Base-by-base conservation (phyloP, 2,888 invertebrate genomes). In the Drosophila tripunctata region DNA sequence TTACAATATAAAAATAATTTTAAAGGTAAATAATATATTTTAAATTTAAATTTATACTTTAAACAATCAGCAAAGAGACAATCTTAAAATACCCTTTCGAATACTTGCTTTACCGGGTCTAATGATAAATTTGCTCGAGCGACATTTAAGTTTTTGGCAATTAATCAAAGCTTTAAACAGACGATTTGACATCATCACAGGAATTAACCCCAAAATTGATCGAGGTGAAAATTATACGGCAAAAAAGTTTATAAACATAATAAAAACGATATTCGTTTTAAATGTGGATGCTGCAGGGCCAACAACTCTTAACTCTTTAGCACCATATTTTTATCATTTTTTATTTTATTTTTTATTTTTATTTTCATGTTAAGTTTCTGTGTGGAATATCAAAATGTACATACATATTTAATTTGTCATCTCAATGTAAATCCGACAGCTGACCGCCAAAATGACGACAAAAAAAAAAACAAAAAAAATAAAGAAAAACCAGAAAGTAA, bases 351-450 rank as follows among this genome's bases (percentile, higher is more conserved):
- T 44, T 50, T 21, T 36, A 35, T 14, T 24, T 5, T 45, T 4
- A 8, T 54, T 44, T 38, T 50, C n/a, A n/a, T n/a, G n/a, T n/a
- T n/a, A n/a, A n/a, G n/a, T n/a, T n/a, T n/a, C n/a, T n/a, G n/a
- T n/a, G 21, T 51, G 15, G 35, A 45, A 41, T 33, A 43, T 22
- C 22, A 36, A 51, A 41, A 51, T 63, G 43, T 47, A 48, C 47
- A 43, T 47, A 64, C 55, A 70, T 78, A 65, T 69, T 78, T 66
- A 66, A 87, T 67, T 67, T 74, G 64, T 60, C 78, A 88, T 88
- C 71, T 83, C 78, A 80, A 83, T 86, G 78, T 85, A 83, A 83
- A 83, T 83, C 72, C 67, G 63, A 70, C 75, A 60, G 75, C 45
- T 84, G 88, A 86, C 88, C 87, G 77, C 84, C 87, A 87, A 72